Evolutionary conservation across 30 jellyfish, hydroid and myxozoan species (phyloP).

Genomic region (Cassiopea xamachana): DNA sequence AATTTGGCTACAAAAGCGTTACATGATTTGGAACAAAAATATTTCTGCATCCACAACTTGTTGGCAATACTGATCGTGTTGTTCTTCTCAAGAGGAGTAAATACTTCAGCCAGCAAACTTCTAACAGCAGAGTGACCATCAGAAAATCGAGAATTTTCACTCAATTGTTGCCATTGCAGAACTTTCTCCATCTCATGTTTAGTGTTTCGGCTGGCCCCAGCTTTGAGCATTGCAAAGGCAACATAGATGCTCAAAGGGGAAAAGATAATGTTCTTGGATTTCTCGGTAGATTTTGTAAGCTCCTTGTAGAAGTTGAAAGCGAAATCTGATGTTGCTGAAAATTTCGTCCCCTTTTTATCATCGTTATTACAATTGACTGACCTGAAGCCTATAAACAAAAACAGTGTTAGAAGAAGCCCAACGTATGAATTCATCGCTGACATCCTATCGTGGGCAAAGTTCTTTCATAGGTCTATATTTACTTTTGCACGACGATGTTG

Average conservation of each 20-base stretch:
- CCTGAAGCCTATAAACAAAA: not conserved
- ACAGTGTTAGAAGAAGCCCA: not conserved
- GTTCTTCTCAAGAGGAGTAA: constrained; percentile 27
- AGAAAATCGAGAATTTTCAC: not conserved
- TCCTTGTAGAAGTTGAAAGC: constrained; percentile 61
- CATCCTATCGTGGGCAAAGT: too few species aligned
- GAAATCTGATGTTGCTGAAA: constrained; percentile 52
- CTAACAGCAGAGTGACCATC: constrained; percentile 41
- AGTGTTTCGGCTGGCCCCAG: constrained; percentile 71
- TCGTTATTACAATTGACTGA: too few species aligned
- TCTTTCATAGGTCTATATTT: too few species aligned
- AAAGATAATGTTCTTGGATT: constrained; percentile 53
- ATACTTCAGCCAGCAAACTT: constrained; percentile 22
- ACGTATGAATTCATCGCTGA: too few species aligned
- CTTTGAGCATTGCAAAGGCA: constrained; percentile 75
- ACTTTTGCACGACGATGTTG: too few species aligned
- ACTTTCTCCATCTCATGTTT: constrained; percentile 50
- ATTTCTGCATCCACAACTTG: constrained; percentile 75
- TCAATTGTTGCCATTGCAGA: constrained; percentile 44
- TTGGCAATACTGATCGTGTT: constrained; percentile 69
- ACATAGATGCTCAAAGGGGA: constrained; percentile 76
- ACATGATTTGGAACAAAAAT: constrained; percentile 38
- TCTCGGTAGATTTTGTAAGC: constrained; percentile 27
- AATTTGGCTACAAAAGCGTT: constrained; percentile 16
- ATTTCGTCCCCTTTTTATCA: too few species aligned